Evolutionary conservation across 2,888 invertebrate species (phyloP), one percentile per base, ranked within the genome.

Genomic region (Lasiommata megera): DNA sequence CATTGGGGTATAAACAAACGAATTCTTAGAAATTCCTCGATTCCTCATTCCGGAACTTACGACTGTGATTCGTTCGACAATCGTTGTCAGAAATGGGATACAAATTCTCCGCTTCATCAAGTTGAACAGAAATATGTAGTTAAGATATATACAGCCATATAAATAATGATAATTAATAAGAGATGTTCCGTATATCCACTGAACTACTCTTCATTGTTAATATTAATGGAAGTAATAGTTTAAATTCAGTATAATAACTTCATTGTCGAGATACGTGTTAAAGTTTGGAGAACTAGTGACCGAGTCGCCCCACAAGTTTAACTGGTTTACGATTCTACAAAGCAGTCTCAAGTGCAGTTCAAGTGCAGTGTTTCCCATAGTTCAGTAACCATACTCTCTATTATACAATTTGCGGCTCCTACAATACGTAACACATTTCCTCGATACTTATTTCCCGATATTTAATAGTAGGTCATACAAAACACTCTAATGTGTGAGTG

Each of bases 311-410:
- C 28, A 28, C 23, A 51, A 51, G 38, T 51, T 40, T 51, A 51
- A 51, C 37, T 28, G 38, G 51, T 51, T 51, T 51, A 51, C 40
- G 51, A 51, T 51, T 28, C 28, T 14, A 51, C 50, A 51, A 51
- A 37, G 34, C 51, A 38, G 51, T 29, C 51, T 51, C 37, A 40
- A 51, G 51, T 51, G 38, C 38, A 51, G 38, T 51, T 38, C 28
- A 51, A 40, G 37, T 40, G 23, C 37, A 37, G 11, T 29, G 51
- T 51, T 38, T 16, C 29, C 28, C 11, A 28, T 16, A 51, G 51
- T 29, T 38, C 38, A 14, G 17, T 37, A 23, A 38, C 36, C 38
- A 37, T 28, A 29, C n/a, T 31, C 16, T 31, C 3, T 44, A 53
- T 37, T 40, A 38, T 17, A 16, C 38, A 40, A 51, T 28, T 9